Evolutionary conservation across 2,113 vertebrate species (phyloP).

Genomic region (Rhynchomys soricoides): DNA sequence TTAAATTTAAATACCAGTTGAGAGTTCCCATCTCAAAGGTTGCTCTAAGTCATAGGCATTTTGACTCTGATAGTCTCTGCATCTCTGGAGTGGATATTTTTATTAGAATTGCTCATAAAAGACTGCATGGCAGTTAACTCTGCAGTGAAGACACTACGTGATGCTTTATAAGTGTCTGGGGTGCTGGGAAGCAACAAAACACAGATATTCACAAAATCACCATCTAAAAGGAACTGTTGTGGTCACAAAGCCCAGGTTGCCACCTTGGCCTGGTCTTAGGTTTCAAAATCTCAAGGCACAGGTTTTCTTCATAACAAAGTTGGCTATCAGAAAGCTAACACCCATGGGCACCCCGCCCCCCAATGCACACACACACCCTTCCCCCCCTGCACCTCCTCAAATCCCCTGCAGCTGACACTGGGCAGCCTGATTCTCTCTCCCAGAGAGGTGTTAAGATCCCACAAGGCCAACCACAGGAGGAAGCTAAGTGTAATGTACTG

Average conservation of each 20-base stretch:
- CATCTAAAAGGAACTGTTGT: background rate
- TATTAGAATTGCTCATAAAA: slow-evolving; percentile 65
- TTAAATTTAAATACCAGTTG: slow-evolving; percentile 70
- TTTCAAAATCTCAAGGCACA: background rate
- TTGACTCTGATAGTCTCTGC: slow-evolving; percentile 28
- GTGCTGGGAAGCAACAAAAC: background rate
- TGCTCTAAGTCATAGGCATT: slow-evolving; percentile 31
- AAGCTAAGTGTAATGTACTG: background rate
- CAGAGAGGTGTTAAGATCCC: background rate
- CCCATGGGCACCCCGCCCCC: background rate
- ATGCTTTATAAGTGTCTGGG: slow-evolving; percentile 48
- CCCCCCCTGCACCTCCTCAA: background rate
- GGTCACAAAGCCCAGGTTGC: background rate
- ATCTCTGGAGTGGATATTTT: slow-evolving; percentile 56
- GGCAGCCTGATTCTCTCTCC: background rate
- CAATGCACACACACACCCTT: too few relatives aligned
- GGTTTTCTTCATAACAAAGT: background rate
- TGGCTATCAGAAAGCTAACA: background rate
- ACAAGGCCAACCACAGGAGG: background rate
- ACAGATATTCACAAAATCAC: slow-evolving; percentile 41
- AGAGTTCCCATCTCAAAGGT: slow-evolving; percentile 38
- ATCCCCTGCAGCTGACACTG: background rate
- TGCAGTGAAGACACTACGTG: background rate
- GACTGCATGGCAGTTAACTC: slow-evolving; percentile 36
- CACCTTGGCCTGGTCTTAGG: background rate